These are phyloP conservation scores for Spheniscus mendiculus DNA, from an alignment of 2,113 vertebrate species.

Conservation along the genomic window DNA sequence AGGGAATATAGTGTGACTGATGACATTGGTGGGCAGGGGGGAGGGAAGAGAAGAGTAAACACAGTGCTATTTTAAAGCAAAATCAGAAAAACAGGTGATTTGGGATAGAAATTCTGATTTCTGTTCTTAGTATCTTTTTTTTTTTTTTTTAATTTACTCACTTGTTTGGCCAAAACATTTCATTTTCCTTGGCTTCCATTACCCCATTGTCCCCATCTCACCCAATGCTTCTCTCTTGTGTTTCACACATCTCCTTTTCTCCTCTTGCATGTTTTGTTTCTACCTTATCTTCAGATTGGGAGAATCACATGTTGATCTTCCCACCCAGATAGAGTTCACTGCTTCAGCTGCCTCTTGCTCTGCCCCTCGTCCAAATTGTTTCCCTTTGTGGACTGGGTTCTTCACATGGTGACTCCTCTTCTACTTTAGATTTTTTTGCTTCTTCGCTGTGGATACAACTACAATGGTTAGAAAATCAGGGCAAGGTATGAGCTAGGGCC, in stretches of 20 bases:
- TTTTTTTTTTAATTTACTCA: neutral
- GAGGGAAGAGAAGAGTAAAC: neutral
- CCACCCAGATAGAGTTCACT: neutral
- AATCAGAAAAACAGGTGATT: neutral
- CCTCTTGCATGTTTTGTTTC: neutral
- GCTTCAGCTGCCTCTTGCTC: neutral
- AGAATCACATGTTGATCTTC: neutral
- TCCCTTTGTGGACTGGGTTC: neutral
- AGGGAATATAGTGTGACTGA: neutral
- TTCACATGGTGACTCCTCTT: rapidly evolving
- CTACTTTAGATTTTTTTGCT: neutral
- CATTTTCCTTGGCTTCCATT: neutral
- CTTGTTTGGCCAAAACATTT: neutral
- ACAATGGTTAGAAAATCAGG: neutral
- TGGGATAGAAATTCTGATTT: neutral
- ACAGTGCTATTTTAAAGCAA: neutral
- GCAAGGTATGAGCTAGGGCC: neutral
- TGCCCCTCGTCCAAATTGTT: neutral
- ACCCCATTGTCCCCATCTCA: too few species aligned
- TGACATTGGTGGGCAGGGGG: neutral
- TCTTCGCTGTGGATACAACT: neutral
- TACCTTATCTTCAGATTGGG: neutral
- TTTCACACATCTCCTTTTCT: neutral
- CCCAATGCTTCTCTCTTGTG: neutral
- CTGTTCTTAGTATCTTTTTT: rapidly evolving